A percentile compares a stretch with the other conserved stretches of the same genome.
These are phyloP conservation scores for Ictalurus furcatus DNA, from an alignment of 2,113 vertebrate species.

Conservation along the genomic window DNA sequence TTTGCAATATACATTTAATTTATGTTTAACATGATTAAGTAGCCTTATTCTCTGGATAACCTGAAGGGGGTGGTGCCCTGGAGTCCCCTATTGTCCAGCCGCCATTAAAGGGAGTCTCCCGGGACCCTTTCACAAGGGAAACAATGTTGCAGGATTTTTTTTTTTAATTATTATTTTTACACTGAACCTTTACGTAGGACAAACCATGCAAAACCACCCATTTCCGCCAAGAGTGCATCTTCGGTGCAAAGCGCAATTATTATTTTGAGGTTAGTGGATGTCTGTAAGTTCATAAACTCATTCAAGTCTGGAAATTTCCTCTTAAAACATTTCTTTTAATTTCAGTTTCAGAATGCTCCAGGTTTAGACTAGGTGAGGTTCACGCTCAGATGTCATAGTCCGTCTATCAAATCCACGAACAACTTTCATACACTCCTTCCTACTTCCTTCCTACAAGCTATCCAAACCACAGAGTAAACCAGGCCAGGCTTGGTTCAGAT, in stretches of 20 bases:
- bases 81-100: no score
- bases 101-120: not conserved
- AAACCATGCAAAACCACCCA: not conserved
- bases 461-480: slow-evolving; percentile 42
- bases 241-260: not conserved
- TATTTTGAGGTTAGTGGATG: not conserved
- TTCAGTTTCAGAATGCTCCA: not conserved
- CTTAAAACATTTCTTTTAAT: not conserved
- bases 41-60: no score
- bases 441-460: slow-evolving; percentile 40
- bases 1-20: no score
- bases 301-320: no score
- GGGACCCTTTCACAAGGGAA: not conserved
- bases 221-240: not conserved
- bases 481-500: slow-evolving; percentile 32
- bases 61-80: no score
- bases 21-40: no score
- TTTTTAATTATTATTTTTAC: not conserved
- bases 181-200: not conserved
- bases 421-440: slow-evolving; percentile 11
- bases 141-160: not conserved
- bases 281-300: no score
- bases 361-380: not conserved
- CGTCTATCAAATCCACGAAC: slow-evolving; percentile 4
- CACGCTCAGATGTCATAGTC: not conserved